A percentile compares a stretch with the other conserved stretches of the same genome.
Evolutionary conservation across 2,113 vertebrate species (phyloP).

Genomic region (Mixornis gularis): DNA sequence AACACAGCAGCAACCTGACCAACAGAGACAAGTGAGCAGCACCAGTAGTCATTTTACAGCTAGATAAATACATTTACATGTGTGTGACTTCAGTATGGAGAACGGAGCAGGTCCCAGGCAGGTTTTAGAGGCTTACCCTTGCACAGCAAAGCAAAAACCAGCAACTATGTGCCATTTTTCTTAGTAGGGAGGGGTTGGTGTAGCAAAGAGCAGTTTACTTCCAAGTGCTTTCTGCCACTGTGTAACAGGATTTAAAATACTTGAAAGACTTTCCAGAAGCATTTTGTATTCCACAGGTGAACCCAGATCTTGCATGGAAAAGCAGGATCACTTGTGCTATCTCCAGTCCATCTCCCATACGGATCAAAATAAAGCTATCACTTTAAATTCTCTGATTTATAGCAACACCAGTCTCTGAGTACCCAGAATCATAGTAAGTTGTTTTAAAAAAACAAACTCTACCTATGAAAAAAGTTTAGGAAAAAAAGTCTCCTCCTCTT

Average conservation of each 20-base stretch:
- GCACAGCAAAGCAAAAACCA: not conserved
- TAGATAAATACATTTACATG: accelerated
- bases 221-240: not conserved
- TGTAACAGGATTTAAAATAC: not conserved
- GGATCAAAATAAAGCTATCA: not conserved
- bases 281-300: not conserved
- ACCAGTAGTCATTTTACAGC: accelerated
- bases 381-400: not conserved
- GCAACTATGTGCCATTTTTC: not conserved
- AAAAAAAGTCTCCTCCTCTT: not conserved
- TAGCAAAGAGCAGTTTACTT: not conserved
- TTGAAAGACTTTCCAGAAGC: not conserved
- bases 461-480: not conserved
- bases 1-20: not conserved
- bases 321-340: not conserved
- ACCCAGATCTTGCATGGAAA: not conserved
- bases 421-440: not conserved
- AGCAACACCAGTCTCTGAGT: not conserved
- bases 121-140: not conserved
- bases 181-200: accelerated
- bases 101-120: not conserved
- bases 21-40: not conserved
- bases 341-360: not conserved
- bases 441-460: not conserved
- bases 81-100: accelerated